phyloP scores from a whole-genome alignment of 2,797 vertebrate genomes.

The Acanthornis magna region DNA sequence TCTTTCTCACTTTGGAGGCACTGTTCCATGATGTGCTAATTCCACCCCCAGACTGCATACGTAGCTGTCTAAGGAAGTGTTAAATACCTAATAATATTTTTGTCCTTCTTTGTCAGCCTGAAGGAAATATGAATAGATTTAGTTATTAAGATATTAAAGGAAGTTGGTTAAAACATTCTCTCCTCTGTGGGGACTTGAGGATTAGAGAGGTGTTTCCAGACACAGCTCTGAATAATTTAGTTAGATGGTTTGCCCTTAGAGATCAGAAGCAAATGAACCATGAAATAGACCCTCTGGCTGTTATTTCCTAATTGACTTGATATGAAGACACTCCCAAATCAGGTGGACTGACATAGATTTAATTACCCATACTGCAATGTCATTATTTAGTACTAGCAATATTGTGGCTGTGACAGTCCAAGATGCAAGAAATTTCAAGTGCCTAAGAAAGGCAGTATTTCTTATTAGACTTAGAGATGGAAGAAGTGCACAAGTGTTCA shows the following conservation, averaged over 20 bases:
- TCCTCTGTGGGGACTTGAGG: constrained; percentile 54
- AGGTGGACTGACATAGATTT: constrained; percentile 53
- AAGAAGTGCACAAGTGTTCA: not conserved
- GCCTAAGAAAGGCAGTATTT: not conserved
- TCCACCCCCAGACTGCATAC: not conserved
- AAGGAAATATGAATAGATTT: constrained; percentile 53
- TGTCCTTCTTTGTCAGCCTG: constrained; percentile 29
- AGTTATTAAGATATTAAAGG: constrained; percentile 65
- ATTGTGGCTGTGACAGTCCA: not conserved
- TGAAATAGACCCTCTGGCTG: constrained; percentile 67
- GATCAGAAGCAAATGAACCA: constrained; percentile 65
- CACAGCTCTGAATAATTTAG: constrained; percentile 69
- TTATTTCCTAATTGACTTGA: constrained; percentile 63
- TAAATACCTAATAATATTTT: constrained; percentile 12
- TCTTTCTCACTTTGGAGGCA: not conserved
- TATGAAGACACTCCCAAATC: constrained; percentile 51
- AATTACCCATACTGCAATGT: constrained; percentile 49
- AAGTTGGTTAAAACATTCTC: constrained; percentile 47
- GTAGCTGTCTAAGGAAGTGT: constrained; percentile 20
- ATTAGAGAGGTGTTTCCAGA: constrained; percentile 61
- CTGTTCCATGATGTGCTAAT: not conserved
- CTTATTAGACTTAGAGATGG: not conserved
- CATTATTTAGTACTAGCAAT: constrained; percentile 40
- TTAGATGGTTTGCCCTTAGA: constrained; percentile 61
- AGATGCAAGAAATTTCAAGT: not conserved